These are phyloP conservation scores for Tenualosa ilisha DNA, from an alignment of 2,797 vertebrate genomes.

Conservation along the genomic window DNA sequence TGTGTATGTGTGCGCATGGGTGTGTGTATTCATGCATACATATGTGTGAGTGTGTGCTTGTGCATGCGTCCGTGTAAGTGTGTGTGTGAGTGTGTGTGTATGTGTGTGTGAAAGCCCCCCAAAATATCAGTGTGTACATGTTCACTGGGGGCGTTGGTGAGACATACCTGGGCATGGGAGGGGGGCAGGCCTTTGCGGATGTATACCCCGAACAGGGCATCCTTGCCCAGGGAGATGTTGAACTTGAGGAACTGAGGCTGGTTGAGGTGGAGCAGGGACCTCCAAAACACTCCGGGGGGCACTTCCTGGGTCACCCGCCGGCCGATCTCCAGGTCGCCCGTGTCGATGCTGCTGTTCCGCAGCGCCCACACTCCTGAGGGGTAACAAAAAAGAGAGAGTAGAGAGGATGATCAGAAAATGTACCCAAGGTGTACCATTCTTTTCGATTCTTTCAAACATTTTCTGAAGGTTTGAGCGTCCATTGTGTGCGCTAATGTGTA, in stretches of 20 bases:
- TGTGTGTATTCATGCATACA: no score
- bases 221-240: constrained; percentile 88
- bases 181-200: constrained; percentile 87
- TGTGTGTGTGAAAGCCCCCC: background rate
- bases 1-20: no score
- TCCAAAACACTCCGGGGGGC: constrained; percentile 85
- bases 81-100: background rate
- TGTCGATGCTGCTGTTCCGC: constrained; percentile 96
- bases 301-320: constrained; percentile 92
- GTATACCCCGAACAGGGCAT: constrained; percentile 88
- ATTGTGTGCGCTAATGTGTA: background rate
- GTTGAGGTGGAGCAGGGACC: constrained; percentile 82
- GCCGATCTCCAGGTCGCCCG: constrained; percentile 88
- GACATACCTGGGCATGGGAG: constrained; percentile 72
- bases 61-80: background rate
- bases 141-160: background rate
- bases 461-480: background rate
- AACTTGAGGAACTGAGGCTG: constrained; percentile 89
- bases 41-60: no score
- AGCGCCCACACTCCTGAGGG: constrained; percentile 82
- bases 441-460: no score
- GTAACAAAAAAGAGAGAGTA: constrained; percentile 49
- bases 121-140: background rate
- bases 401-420: constrained; percentile 41
- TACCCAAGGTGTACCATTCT: background rate